phyloP scores from a whole-genome alignment of 2,888 invertebrate genomes.

The Volucella inflata region DNA sequence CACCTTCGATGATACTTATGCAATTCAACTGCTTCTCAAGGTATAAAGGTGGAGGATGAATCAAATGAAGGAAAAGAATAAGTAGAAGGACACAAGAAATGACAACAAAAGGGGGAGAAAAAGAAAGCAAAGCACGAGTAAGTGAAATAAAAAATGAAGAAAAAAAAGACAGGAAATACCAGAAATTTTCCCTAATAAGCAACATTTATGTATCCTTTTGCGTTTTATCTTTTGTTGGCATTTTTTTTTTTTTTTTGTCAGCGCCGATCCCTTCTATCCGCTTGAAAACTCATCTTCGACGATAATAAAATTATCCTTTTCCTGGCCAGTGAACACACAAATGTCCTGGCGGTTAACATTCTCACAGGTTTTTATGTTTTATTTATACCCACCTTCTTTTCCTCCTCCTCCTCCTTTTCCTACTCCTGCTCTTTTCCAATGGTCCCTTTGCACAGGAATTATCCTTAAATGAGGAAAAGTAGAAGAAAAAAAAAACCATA shows the following conservation, averaged over 20 bases:
- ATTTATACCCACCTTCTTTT: slow-evolving; percentile 30
- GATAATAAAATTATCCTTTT: slow-evolving; percentile 77
- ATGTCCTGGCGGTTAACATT: slow-evolving; percentile 69
- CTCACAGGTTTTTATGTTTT: slow-evolving; percentile 70
- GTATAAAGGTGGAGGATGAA: slow-evolving; percentile 33
- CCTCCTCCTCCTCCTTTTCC: too few species aligned
- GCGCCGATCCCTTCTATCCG: background rate
- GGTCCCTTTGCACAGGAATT: background rate
- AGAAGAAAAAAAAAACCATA: slow-evolving; percentile 20
- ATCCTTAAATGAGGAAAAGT: slow-evolving; percentile 6
- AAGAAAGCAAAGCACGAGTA: too few species aligned
- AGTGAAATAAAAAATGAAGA: background rate
- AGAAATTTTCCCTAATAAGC: slow-evolving; percentile 63
- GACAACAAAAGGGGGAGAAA: too few species aligned
- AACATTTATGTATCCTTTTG: slow-evolving; percentile 54
- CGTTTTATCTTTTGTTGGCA: slow-evolving; percentile 67
- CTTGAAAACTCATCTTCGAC: slow-evolving; percentile 42
- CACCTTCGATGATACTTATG: slow-evolving; percentile 63
- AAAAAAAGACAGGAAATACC: slow-evolving; percentile 33
- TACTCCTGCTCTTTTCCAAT: too few species aligned
- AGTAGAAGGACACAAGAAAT: too few species aligned
- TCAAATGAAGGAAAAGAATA: background rate
- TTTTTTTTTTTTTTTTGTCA: slow-evolving; percentile 53
- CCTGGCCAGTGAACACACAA: slow-evolving; percentile 74
- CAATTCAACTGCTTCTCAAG: slow-evolving; percentile 52